Base-by-base conservation (phyloP, 2,888 invertebrate species). In the Polyploca ridens region DNA sequence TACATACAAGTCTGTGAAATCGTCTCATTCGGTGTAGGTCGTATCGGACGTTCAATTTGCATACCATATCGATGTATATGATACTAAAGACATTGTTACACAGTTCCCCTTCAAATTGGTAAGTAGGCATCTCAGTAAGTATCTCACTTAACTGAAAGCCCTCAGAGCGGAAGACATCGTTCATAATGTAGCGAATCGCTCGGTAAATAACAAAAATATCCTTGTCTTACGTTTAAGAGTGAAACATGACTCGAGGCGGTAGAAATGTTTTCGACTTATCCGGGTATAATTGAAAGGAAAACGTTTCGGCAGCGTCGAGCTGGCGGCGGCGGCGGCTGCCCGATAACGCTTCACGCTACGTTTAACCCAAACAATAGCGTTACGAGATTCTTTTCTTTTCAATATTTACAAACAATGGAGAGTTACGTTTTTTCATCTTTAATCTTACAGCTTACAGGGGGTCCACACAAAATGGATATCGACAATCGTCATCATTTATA, bases 251-350 rank as follows among this genome's bases (percentile, higher is more conserved):
- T 68, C 62, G 38, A 41, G 62, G 69, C 63, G 66, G 19, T 19
- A 54, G 65, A 69, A 71, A 58, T 68, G 66, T 72, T 70, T 70
- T 69, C 65, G 68, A 72, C 64, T 75, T 75, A 75, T 74, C 73
- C 38, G 54, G 69, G 63, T 44, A 68, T 67, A 69, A 67, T 70
- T 63, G 63, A 73, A 75, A 16, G 54, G 54, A 54, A 54, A 19
- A 54, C 19, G 54, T 54, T 54, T 4, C 54, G 54, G 19, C 16
- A 54, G 16, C 54, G 54, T 16, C 54, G 19, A 46, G 19, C 54
- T 3, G 54, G 14, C 10, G 49, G 54, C 54, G 14, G n/a, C 3
- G n/a, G n/a, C 19, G 16, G 49, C 49, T 16, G 19, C 1, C 54
- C n/a, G 54, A 54, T 54, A 19, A 54, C 19, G 16, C 54, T 54